Percentiles rank a stretch among this genome's conserved stretches.
Evolutionary conservation across 2,797 vertebrate genomes (phyloP).

Genomic region (Muraenolepis orangiensis): DNA sequence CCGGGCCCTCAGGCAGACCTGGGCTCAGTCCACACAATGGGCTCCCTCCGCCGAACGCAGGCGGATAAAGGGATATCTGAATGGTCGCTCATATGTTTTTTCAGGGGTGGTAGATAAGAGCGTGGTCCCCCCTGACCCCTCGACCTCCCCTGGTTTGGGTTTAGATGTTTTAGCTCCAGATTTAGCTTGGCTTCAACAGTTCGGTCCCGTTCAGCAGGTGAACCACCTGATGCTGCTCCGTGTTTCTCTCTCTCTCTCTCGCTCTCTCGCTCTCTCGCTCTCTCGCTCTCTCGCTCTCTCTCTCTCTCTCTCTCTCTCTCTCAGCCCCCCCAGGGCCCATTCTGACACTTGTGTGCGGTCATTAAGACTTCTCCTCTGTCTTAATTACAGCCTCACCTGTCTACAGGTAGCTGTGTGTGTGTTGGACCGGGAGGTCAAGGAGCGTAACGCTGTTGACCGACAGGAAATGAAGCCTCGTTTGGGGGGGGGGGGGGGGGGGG

Average conservation of each 20-base stretch:
- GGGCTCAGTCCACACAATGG: constrained; percentile 59
- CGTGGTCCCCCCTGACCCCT: no score
- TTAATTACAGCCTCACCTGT: constrained; percentile 63
- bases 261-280: not conserved
- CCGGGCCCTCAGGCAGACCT: constrained; percentile 51
- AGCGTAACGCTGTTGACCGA: constrained; percentile 53
- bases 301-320: constrained; percentile 33
- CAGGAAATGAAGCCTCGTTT: constrained; percentile 68
- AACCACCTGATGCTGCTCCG: no score
- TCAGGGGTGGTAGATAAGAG: constrained; percentile 62
- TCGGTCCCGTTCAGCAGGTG: no score
- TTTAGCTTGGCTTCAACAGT: not conserved
- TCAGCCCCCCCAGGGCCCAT: constrained; percentile 41
- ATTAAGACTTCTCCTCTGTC: constrained; percentile 67
- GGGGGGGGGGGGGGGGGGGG: not conserved
- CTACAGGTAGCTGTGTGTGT: constrained; percentile 39
- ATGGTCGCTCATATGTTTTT: constrained; percentile 72
- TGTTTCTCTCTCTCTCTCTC: no score
- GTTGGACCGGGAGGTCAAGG: constrained; percentile 29
- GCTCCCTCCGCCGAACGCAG: constrained; percentile 57
- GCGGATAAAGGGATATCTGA: constrained; percentile 68
- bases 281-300: not conserved
- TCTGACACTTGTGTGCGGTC: constrained; percentile 60
- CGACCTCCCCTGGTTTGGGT: no score
- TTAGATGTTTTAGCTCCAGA: not conserved